phyloP scores from a whole-genome alignment of 2,888 invertebrate genomes.

The Spatulosminthurus flaviceps region DNA sequence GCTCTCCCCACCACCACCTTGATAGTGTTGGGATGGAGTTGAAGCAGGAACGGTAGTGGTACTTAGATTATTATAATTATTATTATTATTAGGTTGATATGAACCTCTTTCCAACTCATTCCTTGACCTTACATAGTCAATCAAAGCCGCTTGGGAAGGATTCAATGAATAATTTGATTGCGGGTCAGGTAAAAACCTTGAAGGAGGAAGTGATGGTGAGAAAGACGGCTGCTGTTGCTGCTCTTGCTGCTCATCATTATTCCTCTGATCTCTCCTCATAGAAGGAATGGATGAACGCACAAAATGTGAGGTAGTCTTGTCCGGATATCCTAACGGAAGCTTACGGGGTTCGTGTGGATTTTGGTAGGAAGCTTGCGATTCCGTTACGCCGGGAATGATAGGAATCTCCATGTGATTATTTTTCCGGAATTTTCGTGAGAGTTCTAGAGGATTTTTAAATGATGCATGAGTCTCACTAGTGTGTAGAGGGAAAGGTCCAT shows the following conservation, averaged over 20 bases:
- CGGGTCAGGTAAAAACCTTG: not conserved
- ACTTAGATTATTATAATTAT: too few relatives aligned
- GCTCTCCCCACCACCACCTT: too few relatives aligned
- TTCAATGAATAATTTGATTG: not conserved
- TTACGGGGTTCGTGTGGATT: constrained; percentile 30
- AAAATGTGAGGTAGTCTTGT: constrained; percentile 20
- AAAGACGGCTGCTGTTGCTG: too few relatives aligned
- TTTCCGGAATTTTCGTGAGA: not conserved
- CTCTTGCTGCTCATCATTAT: not conserved
- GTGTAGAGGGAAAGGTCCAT: not conserved
- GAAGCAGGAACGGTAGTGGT: too few relatives aligned
- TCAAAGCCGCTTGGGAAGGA: too few relatives aligned
- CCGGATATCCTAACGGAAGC: constrained; percentile 30
- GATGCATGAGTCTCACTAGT: constrained; percentile 37
- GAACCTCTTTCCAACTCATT: too few relatives aligned
- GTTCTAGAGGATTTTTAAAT: constrained; percentile 33
- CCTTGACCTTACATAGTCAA: too few relatives aligned
- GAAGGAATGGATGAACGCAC: constrained; percentile 17
- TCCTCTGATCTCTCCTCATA: not conserved
- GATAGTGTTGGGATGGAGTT: too few relatives aligned
- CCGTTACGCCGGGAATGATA: constrained; percentile 13
- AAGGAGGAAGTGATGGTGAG: not conserved
- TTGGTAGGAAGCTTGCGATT: constrained; percentile 34
- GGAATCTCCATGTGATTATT: constrained; percentile 19
- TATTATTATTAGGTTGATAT: too few relatives aligned